phyloP scores from a whole-genome alignment of 2,797 vertebrate genomes.

The Epinephelus awoara region DNA sequence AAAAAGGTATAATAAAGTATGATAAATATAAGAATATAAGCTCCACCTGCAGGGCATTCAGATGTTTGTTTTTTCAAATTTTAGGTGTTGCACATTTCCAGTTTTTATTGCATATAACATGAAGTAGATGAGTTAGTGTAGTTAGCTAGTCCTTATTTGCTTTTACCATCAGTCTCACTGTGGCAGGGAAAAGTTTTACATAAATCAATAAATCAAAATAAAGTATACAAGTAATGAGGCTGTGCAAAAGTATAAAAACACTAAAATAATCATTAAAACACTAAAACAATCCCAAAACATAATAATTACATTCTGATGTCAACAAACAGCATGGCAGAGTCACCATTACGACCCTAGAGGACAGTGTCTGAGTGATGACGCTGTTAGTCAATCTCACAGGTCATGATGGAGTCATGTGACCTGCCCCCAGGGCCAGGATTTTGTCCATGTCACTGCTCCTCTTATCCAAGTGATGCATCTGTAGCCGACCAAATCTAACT shows the following conservation, averaged over 20 bases:
- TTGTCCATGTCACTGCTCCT: slow-evolving; percentile 44
- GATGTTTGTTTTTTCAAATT: no score
- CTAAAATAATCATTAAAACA: no score
- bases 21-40: no score
- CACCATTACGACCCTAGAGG: neutral
- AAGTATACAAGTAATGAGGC: neutral
- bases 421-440: slow-evolving; percentile 38
- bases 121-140: no score
- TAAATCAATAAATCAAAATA: neutral
- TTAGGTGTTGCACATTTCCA: no score
- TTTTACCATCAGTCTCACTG: no score
- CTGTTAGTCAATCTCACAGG: slow-evolving; percentile 30
- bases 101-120: no score
- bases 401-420: slow-evolving; percentile 63
- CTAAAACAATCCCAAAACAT: neutral
- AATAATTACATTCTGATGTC: neutral
- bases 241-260: neutral
- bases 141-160: no score
- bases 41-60: no score
- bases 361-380: slow-evolving; percentile 26
- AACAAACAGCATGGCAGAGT: neutral
- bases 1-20: no score
- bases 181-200: no score
- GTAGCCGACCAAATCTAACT: slow-evolving; percentile 15
- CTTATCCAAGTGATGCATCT: slow-evolving; percentile 52